Evolutionary conservation across 2,797 vertebrate genomes (phyloP), one percentile per base, ranked within the genome.

Genomic region (Novumbra hubbsi): DNA sequence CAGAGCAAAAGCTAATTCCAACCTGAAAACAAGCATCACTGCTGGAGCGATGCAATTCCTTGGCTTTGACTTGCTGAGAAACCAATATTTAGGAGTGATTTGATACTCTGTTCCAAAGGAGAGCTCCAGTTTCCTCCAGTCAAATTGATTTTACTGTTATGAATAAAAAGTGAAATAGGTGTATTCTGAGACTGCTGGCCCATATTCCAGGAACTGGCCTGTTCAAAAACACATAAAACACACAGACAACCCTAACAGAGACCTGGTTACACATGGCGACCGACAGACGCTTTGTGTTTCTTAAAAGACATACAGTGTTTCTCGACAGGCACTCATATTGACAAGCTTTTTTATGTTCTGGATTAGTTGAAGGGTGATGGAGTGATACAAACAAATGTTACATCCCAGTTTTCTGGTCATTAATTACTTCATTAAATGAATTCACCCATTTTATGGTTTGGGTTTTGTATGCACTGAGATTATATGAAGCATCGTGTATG

Each of bases 91-190:
- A 70, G 48, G 24, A 17, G 24, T 30, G 68, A 50, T 50, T 32
- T 70, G 32, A 70, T 30, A 50, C 45, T 28, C 24, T 21, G 21
- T 67, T 67, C 65, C 11, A 32, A 45, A 67, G 34, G 21, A 3
- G 11, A 27, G 68, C 21, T 3, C 8, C 60, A 28, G 11, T 63
- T 12, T 49, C 24, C 21, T 24, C 14, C n/a, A 17, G 41, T 69
- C 48, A 69, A 69, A 69, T 69, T 4, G 63, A 69, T 69, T 45
- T 30, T 2, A 45, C 21, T 14, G 2, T 7, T 45, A 45, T 50
- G 68, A 69, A 30, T 48, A 45, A 69, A 69, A 69, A 8, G 41
- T 69, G 68, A 15, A 45, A 69, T 28, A 49, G 68, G 45, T 24
- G 45, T 69, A 21, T 19, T 55, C 50, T 1, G 7, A 55, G 68